Conservation (phyloP, 1,140 invertebrate species). For the Orius insidiosus region DNA sequence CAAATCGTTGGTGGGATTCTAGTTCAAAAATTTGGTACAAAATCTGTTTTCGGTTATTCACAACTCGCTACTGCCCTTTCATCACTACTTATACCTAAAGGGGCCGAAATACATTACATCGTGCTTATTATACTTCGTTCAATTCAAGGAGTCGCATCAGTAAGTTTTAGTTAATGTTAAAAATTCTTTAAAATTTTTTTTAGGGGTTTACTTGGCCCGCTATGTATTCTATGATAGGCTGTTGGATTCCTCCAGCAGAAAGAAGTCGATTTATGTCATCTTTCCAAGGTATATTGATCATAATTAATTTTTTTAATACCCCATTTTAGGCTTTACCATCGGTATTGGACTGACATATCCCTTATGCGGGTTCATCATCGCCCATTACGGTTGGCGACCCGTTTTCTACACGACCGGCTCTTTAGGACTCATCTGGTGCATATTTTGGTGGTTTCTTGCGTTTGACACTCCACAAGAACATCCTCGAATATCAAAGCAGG, state of each 20-base stretch:
- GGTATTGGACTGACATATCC: conserved; percentile 54
- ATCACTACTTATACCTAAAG: conserved; percentile 44
- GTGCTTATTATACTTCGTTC: conserved; percentile 41
- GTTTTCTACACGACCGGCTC: conserved; percentile 54
- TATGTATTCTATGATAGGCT: conserved; percentile 68
- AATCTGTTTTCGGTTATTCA: conserved; percentile 54
- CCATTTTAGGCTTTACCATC: conserved; percentile 45
- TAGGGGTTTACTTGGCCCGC: conserved; percentile 72
- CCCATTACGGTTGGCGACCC: conserved; percentile 42
- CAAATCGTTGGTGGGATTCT: conserved; percentile 52
- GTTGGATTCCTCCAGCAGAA: conserved; percentile 65
- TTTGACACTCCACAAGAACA: conserved; percentile 54
- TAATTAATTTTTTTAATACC: conserved; percentile 5
- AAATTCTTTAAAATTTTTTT: conserved; percentile 19
- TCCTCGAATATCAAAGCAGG: conserved; percentile 49
- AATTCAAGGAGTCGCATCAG: conserved; percentile 47
- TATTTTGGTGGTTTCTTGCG: conserved; percentile 57
- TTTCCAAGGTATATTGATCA: conserved; percentile 39
- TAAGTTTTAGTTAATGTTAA: conserved; percentile 23
- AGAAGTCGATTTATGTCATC: conserved; percentile 58
- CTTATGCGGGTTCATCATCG: conserved; percentile 48
- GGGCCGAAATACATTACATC: conserved; percentile 39
- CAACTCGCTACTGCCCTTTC: conserved; percentile 48
- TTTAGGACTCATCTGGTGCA: conserved; percentile 44
- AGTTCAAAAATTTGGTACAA: conserved; percentile 64